Evolutionary conservation across 2,888 invertebrate genomes (phyloP).

Genomic region (Antheraea yamamai): DNA sequence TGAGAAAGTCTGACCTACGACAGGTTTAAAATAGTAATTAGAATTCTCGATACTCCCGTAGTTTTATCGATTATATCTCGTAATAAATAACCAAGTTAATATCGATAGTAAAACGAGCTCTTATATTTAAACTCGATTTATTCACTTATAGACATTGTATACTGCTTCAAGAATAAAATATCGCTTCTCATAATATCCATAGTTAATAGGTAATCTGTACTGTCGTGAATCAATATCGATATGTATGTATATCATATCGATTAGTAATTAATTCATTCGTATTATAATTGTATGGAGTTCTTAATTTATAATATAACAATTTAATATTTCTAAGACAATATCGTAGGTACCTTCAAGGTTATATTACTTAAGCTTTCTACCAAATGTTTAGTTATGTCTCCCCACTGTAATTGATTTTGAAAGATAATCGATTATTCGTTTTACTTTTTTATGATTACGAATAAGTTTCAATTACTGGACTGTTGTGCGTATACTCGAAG

Average conservation of each 20-base stretch:
- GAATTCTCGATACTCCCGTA: not conserved
- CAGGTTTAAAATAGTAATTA: not conserved
- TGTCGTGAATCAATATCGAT: not conserved
- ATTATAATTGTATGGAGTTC: not conserved
- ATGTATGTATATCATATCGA: not conserved
- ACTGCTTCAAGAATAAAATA: not conserved
- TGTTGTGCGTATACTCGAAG: not conserved
- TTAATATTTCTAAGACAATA: not conserved
- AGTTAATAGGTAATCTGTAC: not conserved
- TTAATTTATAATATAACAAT: conserved; percentile 6
- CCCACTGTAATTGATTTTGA: not conserved
- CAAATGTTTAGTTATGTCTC: not conserved
- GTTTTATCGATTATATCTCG: not conserved
- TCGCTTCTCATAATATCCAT: not conserved
- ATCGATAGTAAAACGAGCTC: not conserved
- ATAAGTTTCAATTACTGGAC: not conserved
- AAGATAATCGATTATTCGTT: not conserved
- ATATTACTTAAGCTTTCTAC: not conserved
- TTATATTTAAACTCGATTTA: not conserved
- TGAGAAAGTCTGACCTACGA: not conserved
- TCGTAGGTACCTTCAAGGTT: conserved; percentile 4
- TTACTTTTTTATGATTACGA: not conserved
- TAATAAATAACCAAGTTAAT: not conserved
- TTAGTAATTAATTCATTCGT: not conserved
- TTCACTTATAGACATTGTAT: not conserved